phyloP scores from a whole-genome alignment of 1,140 invertebrate genomes.

The Camponotus pennsylvanicus region DNA sequence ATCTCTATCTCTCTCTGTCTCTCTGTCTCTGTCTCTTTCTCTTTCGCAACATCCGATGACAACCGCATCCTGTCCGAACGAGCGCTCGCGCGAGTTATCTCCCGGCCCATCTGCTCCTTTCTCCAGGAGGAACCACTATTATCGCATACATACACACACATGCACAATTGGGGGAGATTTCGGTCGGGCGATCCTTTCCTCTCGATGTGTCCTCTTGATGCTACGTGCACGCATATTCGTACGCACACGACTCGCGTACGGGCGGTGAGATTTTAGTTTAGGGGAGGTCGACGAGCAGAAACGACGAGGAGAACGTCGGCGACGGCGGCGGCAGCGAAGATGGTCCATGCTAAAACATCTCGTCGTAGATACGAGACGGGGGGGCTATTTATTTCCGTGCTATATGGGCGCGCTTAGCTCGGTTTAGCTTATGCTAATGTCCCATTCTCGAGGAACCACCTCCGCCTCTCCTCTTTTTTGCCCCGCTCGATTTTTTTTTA shows the following conservation, averaged over 20 bases:
- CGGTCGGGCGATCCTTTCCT: conserved; percentile 12
- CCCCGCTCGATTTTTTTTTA: conserved; percentile 63
- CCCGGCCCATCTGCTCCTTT: conserved; percentile 77
- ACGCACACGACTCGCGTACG: conserved; percentile 65
- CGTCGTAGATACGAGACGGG: conserved; percentile 78
- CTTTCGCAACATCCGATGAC: conserved; percentile 74
- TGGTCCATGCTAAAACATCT: conserved; percentile 79
- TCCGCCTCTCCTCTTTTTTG: conserved; percentile 70
- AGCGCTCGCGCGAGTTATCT: conserved; percentile 77
- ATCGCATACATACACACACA: conserved; percentile 54
- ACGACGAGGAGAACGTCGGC: conserved; percentile 47
- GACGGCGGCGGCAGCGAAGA: conserved; percentile 27
- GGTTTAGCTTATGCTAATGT: conserved; percentile 83
- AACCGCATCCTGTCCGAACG: conserved; percentile 78
- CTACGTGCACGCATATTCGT: conserved; percentile 67
- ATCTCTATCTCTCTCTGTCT: not conserved
- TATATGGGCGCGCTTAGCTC: conserved; percentile 81
- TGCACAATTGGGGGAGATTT: conserved; percentile 44
- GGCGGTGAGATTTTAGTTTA: conserved; percentile 53
- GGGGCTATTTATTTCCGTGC: conserved; percentile 83
- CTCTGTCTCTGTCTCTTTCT: not conserved
- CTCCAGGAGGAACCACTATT: conserved; percentile 70
- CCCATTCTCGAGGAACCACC: conserved; percentile 79
- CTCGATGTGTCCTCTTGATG: conserved; percentile 47
- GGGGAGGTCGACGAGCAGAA: conserved; percentile 48